phyloP scores from a whole-genome alignment of 1,140 invertebrate species.

The Octopus sinensis region DNA sequence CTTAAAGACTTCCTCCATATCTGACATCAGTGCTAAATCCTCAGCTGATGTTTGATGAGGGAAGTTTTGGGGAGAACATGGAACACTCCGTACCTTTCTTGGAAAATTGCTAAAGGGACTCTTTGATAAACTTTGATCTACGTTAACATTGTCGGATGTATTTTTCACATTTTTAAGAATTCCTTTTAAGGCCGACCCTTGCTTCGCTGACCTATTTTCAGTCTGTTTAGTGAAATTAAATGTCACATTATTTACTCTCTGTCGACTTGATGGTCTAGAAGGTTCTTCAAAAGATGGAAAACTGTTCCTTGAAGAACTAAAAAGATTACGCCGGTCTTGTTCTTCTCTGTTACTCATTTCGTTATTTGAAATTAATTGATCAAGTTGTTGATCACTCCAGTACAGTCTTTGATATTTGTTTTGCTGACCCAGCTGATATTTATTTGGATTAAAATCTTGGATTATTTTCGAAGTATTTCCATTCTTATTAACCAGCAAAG shows the following conservation, averaged over 20 bases:
- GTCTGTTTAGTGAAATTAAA: not conserved
- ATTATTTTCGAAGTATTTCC: not conserved
- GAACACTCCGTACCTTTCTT: not conserved
- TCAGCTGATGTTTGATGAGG: not conserved
- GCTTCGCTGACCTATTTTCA: not conserved
- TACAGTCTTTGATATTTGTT: not conserved
- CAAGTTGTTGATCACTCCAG: not conserved
- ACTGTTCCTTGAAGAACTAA: not conserved
- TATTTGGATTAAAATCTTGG: not conserved
- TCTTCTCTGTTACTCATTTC: not conserved
- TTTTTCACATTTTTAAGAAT: not conserved
- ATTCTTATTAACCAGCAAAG: not conserved
- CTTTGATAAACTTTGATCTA: not conserved
- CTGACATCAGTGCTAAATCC: not conserved
- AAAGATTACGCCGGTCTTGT: not conserved
- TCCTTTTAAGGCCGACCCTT: not conserved
- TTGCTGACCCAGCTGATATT: not conserved
- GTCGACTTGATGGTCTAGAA: not conserved
- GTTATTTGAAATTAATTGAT: not conserved
- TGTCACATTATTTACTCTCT: not conserved
- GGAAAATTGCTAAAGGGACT: not conserved
- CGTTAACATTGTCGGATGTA: not conserved
- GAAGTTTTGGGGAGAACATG: not conserved
- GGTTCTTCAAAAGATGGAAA: not conserved
- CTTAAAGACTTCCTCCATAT: not conserved